A percentile compares a stretch with the other conserved stretches of the same genome.
phyloP scores from a whole-genome alignment of 1,140 invertebrate genomes.

The Atta colombica region DNA sequence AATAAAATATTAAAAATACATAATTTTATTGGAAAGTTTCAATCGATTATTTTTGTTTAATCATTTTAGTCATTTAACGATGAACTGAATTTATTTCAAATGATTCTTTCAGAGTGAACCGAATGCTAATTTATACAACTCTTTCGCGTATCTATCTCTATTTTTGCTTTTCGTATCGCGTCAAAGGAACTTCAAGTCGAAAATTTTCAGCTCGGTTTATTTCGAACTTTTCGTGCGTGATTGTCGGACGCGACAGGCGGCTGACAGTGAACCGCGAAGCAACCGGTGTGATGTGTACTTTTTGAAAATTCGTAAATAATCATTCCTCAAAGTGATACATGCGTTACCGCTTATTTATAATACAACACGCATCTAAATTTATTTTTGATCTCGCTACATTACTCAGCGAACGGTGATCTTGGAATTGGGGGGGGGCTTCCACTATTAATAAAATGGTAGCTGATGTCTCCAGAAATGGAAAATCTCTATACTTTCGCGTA shows the following conservation, averaged over 20 bases:
- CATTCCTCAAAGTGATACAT: conserved; percentile 40
- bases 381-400: neutral
- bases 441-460: conserved; percentile 18
- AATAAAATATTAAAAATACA: too few relatives aligned
- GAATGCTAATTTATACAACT: conserved; percentile 21
- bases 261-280: conserved; percentile 37
- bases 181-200: conserved; percentile 18
- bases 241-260: conserved; percentile 61
- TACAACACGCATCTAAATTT: conserved; percentile 42
- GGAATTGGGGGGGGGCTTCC: neutral
- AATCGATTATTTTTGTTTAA: neutral
- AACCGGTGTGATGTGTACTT: conserved; percentile 16
- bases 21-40: too few relatives aligned
- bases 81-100: neutral
- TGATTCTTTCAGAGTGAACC: neutral
- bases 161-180: conserved; percentile 36
- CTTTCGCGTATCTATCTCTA: conserved; percentile 22
- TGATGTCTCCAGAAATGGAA: conserved; percentile 22
- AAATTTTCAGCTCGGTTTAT: conserved; percentile 72
- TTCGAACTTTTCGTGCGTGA: conserved; percentile 65
- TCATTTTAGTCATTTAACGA: conserved; percentile 18
- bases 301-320: conserved; percentile 45
- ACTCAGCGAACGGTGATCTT: conserved; percentile 2
- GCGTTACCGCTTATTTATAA: conserved; percentile 19
- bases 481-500: conserved; percentile 1